Percentiles rank a stretch among this genome's conserved stretches.
Evolutionary conservation across 2,797 vertebrate species (phyloP).

Genomic region (Syngnathus acus): DNA sequence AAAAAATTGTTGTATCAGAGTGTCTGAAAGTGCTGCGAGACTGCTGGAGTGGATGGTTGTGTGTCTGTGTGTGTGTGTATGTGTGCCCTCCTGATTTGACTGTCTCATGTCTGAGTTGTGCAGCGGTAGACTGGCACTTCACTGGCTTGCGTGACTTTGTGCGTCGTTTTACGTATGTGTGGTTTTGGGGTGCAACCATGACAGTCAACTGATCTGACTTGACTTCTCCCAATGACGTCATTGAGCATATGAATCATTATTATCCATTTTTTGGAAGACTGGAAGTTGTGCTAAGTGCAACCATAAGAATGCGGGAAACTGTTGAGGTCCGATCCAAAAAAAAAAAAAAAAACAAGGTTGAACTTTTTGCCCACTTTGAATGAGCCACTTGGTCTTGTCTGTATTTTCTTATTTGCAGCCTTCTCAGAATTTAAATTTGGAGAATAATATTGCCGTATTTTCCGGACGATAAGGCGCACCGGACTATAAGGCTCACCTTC

Average conservation of each 20-base stretch:
- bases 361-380: not conserved
- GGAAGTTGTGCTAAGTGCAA: not conserved
- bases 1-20: constrained; percentile 44
- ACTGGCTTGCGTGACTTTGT: constrained; percentile 25
- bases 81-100: constrained; percentile 45
- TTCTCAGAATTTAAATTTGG: not conserved
- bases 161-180: constrained; percentile 13
- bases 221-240: constrained; percentile 2
- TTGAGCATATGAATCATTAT: not conserved
- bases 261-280: too few species aligned
- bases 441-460: not conserved
- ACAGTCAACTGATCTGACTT: constrained; percentile 22
- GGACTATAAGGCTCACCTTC: too few species aligned
- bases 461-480: too few species aligned
- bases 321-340: not conserved
- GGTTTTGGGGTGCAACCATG: constrained; percentile 33
- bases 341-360: not conserved
- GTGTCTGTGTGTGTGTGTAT: constrained; percentile 10
- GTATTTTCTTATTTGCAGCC: not conserved
- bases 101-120: constrained; percentile 48
- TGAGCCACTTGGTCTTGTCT: not conserved
- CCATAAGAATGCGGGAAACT: not conserved
- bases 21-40: constrained; percentile 47
- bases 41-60: constrained; percentile 34
- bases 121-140: constrained; percentile 34